These are phyloP conservation scores for Ernsta delagoae DNA, from an alignment of 2,888 invertebrate genomes.

Conservation along the genomic window DNA sequence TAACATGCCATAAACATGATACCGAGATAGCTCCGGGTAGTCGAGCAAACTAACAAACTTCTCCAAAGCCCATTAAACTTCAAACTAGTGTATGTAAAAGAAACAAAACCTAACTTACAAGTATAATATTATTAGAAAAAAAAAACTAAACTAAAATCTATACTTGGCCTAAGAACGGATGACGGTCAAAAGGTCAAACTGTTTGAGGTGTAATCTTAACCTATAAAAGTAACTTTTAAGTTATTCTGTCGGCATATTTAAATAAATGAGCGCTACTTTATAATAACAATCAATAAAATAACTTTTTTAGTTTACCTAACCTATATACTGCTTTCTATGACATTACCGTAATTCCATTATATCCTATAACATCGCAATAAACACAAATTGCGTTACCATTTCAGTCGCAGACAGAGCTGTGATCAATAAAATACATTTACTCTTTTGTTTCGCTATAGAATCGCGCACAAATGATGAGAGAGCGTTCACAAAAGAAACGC, in stretches of 20 bases:
- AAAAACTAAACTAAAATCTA: too few relatives aligned
- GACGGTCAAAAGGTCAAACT: too few relatives aligned
- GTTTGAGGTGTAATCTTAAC: too few relatives aligned
- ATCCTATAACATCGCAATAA: neutral
- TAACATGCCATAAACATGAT: constrained; percentile 41
- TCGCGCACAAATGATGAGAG: constrained; percentile 8
- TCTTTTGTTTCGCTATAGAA: neutral
- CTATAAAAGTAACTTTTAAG: too few relatives aligned
- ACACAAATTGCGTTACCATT: neutral
- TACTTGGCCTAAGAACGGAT: too few relatives aligned
- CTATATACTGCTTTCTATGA: neutral
- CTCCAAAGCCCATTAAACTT: constrained; percentile 37
- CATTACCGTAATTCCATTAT: neutral
- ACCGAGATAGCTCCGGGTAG: constrained; percentile 38
- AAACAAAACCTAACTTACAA: neutral
- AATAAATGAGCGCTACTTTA: too few relatives aligned
- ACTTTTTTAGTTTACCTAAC: too few relatives aligned
- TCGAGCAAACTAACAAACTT: constrained; percentile 40
- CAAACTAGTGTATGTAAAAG: constrained; percentile 33
- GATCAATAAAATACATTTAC: neutral
- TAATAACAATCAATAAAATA: too few relatives aligned
- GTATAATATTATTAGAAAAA: too few relatives aligned
- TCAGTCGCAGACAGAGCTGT: neutral
- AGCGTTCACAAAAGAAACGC: constrained; percentile 7
- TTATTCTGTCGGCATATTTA: too few relatives aligned